Evolutionary conservation across 1,140 invertebrate species (phyloP), one percentile per base, ranked within the genome.

Genomic region (Bradysia coprophila): DNA sequence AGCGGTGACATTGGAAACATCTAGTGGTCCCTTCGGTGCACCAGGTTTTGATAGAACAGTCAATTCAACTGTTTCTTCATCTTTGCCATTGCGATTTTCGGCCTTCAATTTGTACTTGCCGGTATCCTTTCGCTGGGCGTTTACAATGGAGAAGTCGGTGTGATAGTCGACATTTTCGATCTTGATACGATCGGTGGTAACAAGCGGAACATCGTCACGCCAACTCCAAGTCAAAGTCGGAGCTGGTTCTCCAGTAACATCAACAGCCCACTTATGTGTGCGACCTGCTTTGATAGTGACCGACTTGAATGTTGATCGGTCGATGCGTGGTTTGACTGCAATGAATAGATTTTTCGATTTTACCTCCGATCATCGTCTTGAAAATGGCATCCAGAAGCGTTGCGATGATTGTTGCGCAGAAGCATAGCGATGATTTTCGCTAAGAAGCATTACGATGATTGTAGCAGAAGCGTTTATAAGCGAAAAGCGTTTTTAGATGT

Each of bases 151-250:
- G 55, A 94, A 89, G 50, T 90, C 86, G 0, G 88, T 91, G 51
- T 91, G 87, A 62, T 95, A 90, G 21, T 94, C 87, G 37, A 76
- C 66, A 56, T 91, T 90, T 47, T 91, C 86, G 46, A 94, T 86
- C 56, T 78, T 82, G 49, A 91, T 84, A 36, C 83, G 73, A 45
- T 92, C 88, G 2, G 82, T 80, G 46, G 74, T 82, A 3, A 78
- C 76, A 0, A 90, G 62, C 22, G 83, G 74, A 41, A 90, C 73
- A 57, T 85, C 76, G 48, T 91, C 81, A 38, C 82, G 69, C 77
- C 81, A 88, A 41, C 76, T 75, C 90, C 90, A 95, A 45, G 70
- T 77, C n/a, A 76, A 67, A 24, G 76, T 74, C 53, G 90, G 89
- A 50, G 83, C 68, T 16, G 90, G 90, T 69, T 95, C 90, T 53